Evolutionary conservation across 2,113 vertebrate species (phyloP), one percentile per base, ranked within the genome.

Genomic region (Phyllopteryx taeniolatus): DNA sequence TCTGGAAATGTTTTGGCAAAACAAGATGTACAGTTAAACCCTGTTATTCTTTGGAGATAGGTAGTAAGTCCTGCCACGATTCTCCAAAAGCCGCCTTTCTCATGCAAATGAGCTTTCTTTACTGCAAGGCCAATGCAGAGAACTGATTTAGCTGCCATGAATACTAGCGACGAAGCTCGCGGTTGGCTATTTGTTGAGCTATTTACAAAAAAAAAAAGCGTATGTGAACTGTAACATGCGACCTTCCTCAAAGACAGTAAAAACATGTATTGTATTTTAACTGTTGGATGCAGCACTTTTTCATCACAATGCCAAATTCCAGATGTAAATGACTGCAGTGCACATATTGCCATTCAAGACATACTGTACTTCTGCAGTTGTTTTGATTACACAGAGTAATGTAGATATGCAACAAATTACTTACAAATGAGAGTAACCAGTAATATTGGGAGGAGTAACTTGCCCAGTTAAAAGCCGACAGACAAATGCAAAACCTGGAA

Each of bases 401-500:
- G 6, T 39, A 39, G 35, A 47, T 11, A 47, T 19, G 6, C 49
- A 51, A 19, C 49, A 51, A 19, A 51, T 51, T 7, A 15, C 17
- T 51, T 3, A 20, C 51, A 44, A 44, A 44, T 44, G 8, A 53
- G 19, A 53, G 51, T 53, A 6, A 20, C n/a, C 20, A 1, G 20
- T 9, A 19, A 62, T 43, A 64, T 43, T 20, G 20, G 76, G 79
- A 81, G 83, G 74, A 83, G 77, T 74, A 80, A 78, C 78, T 86
- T 84, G 80, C 78, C 15, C 82, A 77, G 81, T 79, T 81, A 27
- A 68, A 81, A 86, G 86, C 83, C 39, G 81, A 88, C 81, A 67
- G 72, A 71, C 66, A 78, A 69, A 80, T 70, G 78, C 84, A 85
- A 88, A 86, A 83, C 73, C 84, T 83, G 80, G 85, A 79, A 80